Percentiles rank a stretch among this genome's conserved stretches.
Evolutionary conservation across 2,113 vertebrate genomes (phyloP).

Genomic region (Phaethon lepturus): DNA sequence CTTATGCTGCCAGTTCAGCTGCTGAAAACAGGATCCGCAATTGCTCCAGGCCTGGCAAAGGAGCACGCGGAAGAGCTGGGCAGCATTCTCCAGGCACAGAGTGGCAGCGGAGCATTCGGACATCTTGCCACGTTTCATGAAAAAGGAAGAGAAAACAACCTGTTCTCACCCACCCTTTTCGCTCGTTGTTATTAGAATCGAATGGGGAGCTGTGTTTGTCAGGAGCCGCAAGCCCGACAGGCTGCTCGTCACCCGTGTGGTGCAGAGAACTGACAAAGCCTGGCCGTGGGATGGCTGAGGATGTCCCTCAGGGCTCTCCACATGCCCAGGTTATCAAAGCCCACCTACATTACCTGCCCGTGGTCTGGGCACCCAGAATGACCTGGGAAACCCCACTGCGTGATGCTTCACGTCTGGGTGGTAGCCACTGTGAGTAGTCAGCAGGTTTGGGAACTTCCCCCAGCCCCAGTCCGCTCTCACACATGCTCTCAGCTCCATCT

Average conservation of each 20-base stretch:
- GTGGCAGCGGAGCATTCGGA: not conserved
- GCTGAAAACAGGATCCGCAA: conserved; percentile 11
- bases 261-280: not conserved
- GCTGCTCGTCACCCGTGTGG: not conserved
- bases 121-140: not conserved
- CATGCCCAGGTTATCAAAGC: not conserved
- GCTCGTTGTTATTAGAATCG: not conserved
- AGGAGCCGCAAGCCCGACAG: not conserved
- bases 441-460: not conserved
- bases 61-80: not conserved
- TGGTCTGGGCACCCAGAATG: not conserved
- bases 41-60: conserved; percentile 9
- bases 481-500: not conserved
- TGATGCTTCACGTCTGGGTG: not conserved
- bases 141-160: not conserved
- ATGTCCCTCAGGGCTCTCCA: not conserved
- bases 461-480: not conserved
- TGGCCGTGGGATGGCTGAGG: not conserved
- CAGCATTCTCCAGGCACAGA: not conserved
- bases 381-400: not conserved
- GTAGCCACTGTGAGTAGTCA: not conserved
- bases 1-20: not conserved
- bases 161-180: not conserved
- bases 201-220: not conserved
- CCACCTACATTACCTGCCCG: not conserved